A percentile compares a stretch with the other conserved stretches of the same genome.
phyloP scores from a whole-genome alignment of 2,888 invertebrate genomes.

The Lasioglossum villosulum region DNA sequence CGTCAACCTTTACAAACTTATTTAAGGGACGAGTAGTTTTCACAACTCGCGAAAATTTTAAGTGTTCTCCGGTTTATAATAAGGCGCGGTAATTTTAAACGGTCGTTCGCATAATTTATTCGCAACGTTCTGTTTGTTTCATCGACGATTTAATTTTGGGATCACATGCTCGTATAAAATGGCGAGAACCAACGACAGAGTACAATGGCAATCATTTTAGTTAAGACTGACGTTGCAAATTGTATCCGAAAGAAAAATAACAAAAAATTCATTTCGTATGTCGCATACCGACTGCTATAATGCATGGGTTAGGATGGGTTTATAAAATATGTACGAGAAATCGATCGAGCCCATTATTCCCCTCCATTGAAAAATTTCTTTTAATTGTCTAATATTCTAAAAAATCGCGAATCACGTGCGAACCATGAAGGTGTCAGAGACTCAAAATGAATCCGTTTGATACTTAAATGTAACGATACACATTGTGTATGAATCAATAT shows the following conservation, averaged over 20 bases:
- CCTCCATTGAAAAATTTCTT: not conserved
- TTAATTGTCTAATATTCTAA: constrained; percentile 5
- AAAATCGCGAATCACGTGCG: not conserved
- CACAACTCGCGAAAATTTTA: constrained; percentile 44
- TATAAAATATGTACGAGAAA: constrained; percentile 18
- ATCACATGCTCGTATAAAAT: constrained; percentile 24
- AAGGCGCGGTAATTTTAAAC: constrained; percentile 48
- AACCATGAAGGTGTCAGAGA: constrained; percentile 12
- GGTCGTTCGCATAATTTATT: constrained; percentile 68
- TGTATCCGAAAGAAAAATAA: constrained; percentile 40
- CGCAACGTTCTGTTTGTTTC: constrained; percentile 45
- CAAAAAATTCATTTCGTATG: constrained; percentile 48
- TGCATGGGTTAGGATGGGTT: constrained; percentile 72
- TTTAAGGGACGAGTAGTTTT: constrained; percentile 73
- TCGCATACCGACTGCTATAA: constrained; percentile 57
- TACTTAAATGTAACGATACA: constrained; percentile 46
- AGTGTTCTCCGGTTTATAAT: constrained; percentile 39
- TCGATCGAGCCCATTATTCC: constrained; percentile 11
- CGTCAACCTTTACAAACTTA: constrained; percentile 66
- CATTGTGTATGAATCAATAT: constrained; percentile 17
- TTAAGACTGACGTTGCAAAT: constrained; percentile 70
- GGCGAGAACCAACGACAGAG: constrained; percentile 14
- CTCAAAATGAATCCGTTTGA: constrained; percentile 47
- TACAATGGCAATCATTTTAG: constrained; percentile 67
- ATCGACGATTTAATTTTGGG: constrained; percentile 35